Evolutionary conservation across 2,797 vertebrate species (phyloP), one percentile per base, ranked within the genome.

Genomic region (Otus scops): DNA sequence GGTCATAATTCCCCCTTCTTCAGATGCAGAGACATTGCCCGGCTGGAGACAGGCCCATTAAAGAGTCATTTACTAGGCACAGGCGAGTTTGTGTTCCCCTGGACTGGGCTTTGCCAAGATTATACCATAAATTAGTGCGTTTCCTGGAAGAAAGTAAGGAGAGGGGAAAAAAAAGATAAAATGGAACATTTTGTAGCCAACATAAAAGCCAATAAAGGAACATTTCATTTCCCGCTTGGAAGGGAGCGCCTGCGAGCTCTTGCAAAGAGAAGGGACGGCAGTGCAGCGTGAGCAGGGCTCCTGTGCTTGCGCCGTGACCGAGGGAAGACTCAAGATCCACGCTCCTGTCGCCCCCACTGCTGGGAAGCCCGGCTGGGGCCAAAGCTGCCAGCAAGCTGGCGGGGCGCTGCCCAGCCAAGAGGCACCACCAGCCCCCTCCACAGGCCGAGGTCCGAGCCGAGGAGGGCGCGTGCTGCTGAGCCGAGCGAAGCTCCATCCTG

Each of bases 81-180:
- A 93, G 88, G 71, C 0, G 19, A 77, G 79, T 96, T 93, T 92
- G 91, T 95, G 82, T 96, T 94, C 75, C 65, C 75, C 65, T 60
- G 93, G 76, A 85, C 53, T 83, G 85, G 65, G 89, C 89, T 94
- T 91, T 95, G 95, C 96, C 95, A 95, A 95, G 95, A 88, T 92
- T 80, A 74, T 71, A 89, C 92, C 89, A 81, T 95, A 96, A 96
- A 97, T 91, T 77, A 77, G 60, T 36, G 43, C 38, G 69, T 93
- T 94, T 95, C 88, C 88, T 95, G 92, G 94, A 95, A 88, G 92
- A 96, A 92, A 89, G 87, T 68, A 83, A 92, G 56, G 30, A 43
- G 76, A n/a, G 24, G 41, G 41, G 7, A 43, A 43, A 76, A 67
- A 67, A 60, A 43, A 24, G 68, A 80, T 59, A 71, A 96, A 95